Evolutionary conservation across 1,140 invertebrate species (phyloP), one percentile per base, ranked within the genome.

Genomic region (Diorhabda elongata): DNA sequence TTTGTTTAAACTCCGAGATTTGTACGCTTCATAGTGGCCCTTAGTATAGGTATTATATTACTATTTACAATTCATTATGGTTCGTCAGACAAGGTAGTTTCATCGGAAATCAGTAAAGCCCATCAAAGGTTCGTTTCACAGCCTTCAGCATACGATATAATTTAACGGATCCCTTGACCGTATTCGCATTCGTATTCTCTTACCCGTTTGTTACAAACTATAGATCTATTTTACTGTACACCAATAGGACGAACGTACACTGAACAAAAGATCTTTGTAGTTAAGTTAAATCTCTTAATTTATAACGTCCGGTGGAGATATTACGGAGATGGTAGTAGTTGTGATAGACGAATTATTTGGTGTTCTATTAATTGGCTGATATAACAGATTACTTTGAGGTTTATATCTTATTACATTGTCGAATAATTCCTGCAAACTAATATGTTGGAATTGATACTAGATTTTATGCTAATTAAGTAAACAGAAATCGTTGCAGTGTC

Each of bases 131-230:
- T 52, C 47, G 47, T 52, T 52, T 52, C 47, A 52, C 47, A 52
- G 47, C 47, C 47, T 52, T 52, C 47, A 52, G 47, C 47, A 52
- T 52, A 52, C 47, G 47, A 52, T 52, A 52, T 52, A 52, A 52
- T 52, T 52, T n/a, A 52, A 52, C 47, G n/a, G 47, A 52, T 52
- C 47, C 47, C 47, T 52, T 52, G 47, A 52, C 47, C 47, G 47
- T 52, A 52, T 52, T 52, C 47, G 47, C 47, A 52, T 52, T 52
- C 47, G 47, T 52, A 52, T 52, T 52, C 47, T 52, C 47, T 52
- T 52, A 6, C 47, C 47, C 2, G 47, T 52, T 52, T 52, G 47
- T n/a, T n/a, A 6, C n/a, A 52, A 52, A 52, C 47, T 52, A 52
- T 52, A n/a, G 47, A 52, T 52, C 47, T 52, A 52, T 52, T 52